A percentile compares a stretch with the other conserved stretches of the same genome.
Conservation (phyloP, 2,888 invertebrate species). For the Hyposoter dolosus region DNA sequence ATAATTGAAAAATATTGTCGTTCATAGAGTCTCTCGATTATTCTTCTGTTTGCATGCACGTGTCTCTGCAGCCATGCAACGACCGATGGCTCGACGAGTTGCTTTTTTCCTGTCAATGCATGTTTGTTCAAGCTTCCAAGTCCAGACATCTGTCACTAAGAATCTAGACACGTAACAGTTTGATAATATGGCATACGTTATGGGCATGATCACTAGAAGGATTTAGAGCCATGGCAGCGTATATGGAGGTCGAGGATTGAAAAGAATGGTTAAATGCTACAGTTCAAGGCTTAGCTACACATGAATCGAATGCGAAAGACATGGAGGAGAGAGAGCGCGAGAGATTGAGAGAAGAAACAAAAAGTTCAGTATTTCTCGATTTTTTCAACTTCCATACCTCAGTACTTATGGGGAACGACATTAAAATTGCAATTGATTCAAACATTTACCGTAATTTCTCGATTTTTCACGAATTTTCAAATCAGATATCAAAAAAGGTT, state of each 20-base stretch:
- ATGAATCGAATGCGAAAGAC: constrained; percentile 7
- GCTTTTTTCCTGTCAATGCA: constrained; percentile 15
- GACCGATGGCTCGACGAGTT: neutral
- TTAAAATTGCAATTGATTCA: too few relatives aligned
- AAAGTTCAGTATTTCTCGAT: constrained; percentile 29
- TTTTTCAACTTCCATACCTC: too few relatives aligned
- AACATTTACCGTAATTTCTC: neutral
- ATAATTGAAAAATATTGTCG: constrained; percentile 36
- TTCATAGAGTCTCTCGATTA: neutral
- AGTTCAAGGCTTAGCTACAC: constrained; percentile 42
- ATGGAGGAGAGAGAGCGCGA: neutral
- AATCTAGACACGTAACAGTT: neutral
- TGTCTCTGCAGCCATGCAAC: neutral
- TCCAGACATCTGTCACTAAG: neutral
- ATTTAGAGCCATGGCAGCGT: neutral
- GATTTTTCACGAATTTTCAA: neutral
- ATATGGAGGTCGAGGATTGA: neutral
- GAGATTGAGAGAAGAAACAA: neutral
- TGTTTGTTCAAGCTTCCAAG: neutral
- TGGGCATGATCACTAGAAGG: neutral
- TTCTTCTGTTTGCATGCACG: neutral
- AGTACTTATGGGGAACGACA: too few relatives aligned
- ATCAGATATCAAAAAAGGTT: neutral
- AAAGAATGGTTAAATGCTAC: neutral
- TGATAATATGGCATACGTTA: neutral